Percentiles rank a stretch among this genome's conserved stretches.
Conservation (phyloP, 2,113 vertebrate genomes). For the Crocuta crocuta region DNA sequence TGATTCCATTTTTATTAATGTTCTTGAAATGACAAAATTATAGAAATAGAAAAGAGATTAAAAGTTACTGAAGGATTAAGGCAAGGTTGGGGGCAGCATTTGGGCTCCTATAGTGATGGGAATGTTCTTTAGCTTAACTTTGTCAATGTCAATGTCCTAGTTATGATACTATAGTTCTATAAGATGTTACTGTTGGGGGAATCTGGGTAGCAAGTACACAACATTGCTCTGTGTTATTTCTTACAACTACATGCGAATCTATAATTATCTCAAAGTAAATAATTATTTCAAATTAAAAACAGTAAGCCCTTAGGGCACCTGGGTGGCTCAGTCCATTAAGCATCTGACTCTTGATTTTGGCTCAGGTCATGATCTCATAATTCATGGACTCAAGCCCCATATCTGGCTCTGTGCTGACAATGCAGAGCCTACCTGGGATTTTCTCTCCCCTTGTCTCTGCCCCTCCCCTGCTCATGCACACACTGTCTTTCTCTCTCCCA, state of each 20-base stretch:
- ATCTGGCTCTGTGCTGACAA: too few species aligned
- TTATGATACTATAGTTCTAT: not conserved
- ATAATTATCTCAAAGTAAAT: not conserved
- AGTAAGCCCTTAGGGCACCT: too few species aligned
- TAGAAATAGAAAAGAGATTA: not conserved
- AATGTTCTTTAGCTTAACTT: not conserved
- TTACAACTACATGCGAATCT: not conserved
- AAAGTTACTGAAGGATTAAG: not conserved
- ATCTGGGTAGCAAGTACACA: not conserved
- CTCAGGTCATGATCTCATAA: too few species aligned
- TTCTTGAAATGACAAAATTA: slow-evolving; percentile 40
- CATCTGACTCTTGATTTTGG: too few species aligned
- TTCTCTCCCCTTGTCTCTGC: too few species aligned
- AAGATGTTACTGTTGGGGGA: not conserved
- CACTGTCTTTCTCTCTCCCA: not conserved
- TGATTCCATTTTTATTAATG: not conserved
- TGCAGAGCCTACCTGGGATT: too few species aligned
- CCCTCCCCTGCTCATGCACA: too few species aligned
- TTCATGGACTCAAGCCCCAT: too few species aligned
- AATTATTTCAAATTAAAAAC: not conserved
- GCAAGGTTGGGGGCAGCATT: too few species aligned
- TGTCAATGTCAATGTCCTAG: not conserved
- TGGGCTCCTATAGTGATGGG: not conserved
- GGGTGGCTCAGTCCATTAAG: too few species aligned
- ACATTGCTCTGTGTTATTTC: not conserved